phyloP scores from a whole-genome alignment of 2,113 vertebrate genomes.

The Osmerus eperlanus region DNA sequence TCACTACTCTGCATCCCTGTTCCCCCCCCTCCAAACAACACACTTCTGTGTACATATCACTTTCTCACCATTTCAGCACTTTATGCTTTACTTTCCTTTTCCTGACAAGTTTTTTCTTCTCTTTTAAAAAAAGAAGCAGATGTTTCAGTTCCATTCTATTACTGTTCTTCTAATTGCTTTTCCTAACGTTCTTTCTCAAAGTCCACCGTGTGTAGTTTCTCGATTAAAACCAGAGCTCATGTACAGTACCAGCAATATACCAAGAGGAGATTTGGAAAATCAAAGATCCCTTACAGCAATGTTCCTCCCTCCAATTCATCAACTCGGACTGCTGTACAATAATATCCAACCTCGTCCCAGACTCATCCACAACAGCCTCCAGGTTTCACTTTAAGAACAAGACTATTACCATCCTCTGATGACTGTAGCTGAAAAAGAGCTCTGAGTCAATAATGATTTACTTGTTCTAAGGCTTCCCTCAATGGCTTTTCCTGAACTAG shows the following conservation, averaged over 20 bases:
- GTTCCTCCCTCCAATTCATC: neutral
- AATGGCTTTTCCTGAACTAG: conserved; percentile 60
- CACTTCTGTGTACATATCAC: conserved; percentile 22
- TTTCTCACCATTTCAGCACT: conserved; percentile 29
- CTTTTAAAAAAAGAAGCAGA: neutral
- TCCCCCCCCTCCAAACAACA: conserved; percentile 26
- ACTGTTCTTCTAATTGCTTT: conserved; percentile 32
- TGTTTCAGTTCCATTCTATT: conserved; percentile 4
- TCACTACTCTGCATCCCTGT: conserved; percentile 43
- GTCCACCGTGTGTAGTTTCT: no score
- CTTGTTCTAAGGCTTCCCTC: conserved; percentile 64
- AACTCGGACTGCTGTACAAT: conserved; percentile 16
- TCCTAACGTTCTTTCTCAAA: no score
- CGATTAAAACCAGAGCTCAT: no score
- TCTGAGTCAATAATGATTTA: conserved; percentile 69
- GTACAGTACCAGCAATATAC: no score
- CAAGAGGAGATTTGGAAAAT: conserved; percentile 23
- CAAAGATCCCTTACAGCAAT: neutral
- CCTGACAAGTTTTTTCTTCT: neutral
- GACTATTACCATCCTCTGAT: conserved; percentile 60
- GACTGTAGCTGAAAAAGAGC: conserved; percentile 69
- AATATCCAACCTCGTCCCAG: conserved; percentile 57
- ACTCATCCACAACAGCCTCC: conserved; percentile 58
- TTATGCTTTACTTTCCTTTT: neutral
- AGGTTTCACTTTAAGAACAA: conserved; percentile 54